phyloP scores from a whole-genome alignment of 2,113 vertebrate genomes.

The Gavia stellata region DNA sequence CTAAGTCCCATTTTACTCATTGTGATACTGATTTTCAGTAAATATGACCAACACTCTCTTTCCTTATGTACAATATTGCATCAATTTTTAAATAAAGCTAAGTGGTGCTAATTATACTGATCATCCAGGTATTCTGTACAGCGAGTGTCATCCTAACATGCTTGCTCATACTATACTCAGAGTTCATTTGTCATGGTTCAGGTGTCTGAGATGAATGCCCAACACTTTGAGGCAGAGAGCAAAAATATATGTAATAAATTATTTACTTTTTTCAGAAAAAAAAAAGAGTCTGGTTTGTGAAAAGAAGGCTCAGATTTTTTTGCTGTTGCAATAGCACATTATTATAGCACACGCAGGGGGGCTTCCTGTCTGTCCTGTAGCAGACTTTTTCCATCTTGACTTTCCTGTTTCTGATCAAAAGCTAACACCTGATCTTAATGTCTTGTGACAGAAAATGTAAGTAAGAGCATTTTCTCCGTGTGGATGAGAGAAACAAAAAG shows the following conservation, averaged over 20 bases:
- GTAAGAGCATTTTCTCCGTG: neutral
- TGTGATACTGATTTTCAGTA: neutral
- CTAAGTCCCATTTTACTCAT: neutral
- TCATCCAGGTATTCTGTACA: neutral
- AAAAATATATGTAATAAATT: neutral
- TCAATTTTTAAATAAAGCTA: neutral
- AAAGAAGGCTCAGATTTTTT: neutral
- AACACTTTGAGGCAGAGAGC: neutral
- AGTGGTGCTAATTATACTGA: neutral
- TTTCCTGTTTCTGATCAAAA: neutral
- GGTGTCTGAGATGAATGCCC: neutral
- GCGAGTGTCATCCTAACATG: neutral
- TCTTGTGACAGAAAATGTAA: neutral
- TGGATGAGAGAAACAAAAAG: neutral
- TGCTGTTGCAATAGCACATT: neutral
- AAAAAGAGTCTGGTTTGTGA: neutral
- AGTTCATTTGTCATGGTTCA: neutral
- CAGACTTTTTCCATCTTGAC: neutral
- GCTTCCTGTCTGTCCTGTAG: neutral
- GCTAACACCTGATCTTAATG: neutral
- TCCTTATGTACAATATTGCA: neutral
- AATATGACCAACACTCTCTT: neutral
- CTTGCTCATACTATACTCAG: neutral
- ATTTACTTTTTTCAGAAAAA: neutral
- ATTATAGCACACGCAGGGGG: neutral